Percentiles rank a stretch among this genome's conserved stretches.
phyloP scores from a whole-genome alignment of 1,140 invertebrate genomes.

The Zeugodacus cucurbitae region DNA sequence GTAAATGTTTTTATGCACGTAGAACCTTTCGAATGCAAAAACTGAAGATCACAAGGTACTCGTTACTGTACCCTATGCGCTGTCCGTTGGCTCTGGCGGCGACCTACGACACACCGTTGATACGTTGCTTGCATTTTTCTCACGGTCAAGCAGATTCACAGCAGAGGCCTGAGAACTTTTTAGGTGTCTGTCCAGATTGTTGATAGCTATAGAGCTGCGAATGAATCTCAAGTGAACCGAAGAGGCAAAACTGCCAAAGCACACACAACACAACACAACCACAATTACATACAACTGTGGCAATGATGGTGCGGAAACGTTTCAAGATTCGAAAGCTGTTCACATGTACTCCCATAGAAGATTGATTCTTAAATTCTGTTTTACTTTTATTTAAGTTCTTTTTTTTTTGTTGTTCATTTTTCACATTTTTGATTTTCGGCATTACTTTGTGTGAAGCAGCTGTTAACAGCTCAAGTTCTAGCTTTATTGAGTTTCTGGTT shows the following conservation, averaged over 20 bases:
- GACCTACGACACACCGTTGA: background rate
- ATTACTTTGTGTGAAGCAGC: slow-evolving; percentile 10
- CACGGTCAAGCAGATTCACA: background rate
- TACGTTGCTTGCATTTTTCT: background rate
- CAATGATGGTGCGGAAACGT: background rate
- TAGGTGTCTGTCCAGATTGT: background rate
- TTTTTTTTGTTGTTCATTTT: background rate
- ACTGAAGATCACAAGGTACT: background rate
- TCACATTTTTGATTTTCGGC: background rate
- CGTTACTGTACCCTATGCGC: background rate
- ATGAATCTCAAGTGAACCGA: background rate
- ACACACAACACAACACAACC: background rate
- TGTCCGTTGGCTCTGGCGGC: background rate
- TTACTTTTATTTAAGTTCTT: background rate
- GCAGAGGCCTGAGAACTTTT: background rate
- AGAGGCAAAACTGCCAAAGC: background rate
- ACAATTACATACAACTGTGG: background rate
- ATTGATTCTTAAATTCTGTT: background rate
- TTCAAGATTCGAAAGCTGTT: background rate
- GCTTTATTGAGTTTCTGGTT: background rate
- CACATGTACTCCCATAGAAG: background rate
- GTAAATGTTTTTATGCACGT: no score
- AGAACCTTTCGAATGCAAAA: background rate
- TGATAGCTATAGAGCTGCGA: background rate
- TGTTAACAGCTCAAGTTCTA: background rate